Conservation (phyloP, 2,797 vertebrate genomes). For the Vireo griseus region DNA sequence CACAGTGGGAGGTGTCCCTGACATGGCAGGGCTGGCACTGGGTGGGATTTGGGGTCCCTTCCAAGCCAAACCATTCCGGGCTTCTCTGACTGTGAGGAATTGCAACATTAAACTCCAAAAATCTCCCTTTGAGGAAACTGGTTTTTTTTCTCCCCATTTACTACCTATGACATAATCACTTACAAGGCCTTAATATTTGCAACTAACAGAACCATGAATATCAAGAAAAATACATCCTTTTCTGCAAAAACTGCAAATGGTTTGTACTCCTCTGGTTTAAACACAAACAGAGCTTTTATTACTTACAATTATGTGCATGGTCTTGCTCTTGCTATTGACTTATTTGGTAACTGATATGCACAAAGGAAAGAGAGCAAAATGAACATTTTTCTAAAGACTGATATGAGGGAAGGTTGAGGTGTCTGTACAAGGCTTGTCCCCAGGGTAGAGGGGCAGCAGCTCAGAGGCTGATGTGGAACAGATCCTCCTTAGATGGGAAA, state of each 20-base stretch:
- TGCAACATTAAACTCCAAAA: neutral
- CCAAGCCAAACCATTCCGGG: neutral
- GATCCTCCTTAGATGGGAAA: neutral
- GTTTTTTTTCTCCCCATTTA: neutral
- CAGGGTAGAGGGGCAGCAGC: neutral
- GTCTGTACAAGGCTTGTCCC: neutral
- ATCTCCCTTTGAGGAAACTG: neutral
- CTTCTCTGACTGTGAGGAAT: neutral
- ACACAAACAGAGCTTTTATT: neutral
- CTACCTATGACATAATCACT: neutral
- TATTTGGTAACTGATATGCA: neutral
- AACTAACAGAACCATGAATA: neutral
- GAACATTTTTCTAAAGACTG: neutral
- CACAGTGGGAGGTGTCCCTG: neutral
- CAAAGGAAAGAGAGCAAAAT: neutral
- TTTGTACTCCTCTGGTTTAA: neutral
- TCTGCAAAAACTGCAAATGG: neutral
- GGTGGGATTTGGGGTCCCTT: neutral
- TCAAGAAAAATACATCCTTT: neutral
- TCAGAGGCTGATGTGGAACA: neutral
- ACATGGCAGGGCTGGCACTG: neutral
- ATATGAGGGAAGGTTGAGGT: neutral
- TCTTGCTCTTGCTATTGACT: neutral
- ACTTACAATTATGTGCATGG: neutral
- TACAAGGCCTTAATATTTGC: neutral